Percentiles rank a stretch among this genome's conserved stretches.
Evolutionary conservation across 1,140 invertebrate genomes (phyloP).

Genomic region (Trichonephila clavipes): DNA sequence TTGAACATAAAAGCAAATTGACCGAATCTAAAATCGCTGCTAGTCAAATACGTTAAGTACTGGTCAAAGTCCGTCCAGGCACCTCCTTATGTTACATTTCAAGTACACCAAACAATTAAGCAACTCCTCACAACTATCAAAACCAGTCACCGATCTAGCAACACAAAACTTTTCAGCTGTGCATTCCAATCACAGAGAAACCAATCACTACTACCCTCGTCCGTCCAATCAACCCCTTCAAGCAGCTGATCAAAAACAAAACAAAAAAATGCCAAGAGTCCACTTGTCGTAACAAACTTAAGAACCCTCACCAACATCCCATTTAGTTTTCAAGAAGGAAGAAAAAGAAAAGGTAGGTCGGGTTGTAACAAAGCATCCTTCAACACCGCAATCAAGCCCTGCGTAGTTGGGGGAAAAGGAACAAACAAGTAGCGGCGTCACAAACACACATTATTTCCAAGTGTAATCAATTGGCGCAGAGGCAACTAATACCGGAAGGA

Average conservation of each 20-base stretch:
- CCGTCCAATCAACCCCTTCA: background rate
- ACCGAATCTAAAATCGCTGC: too few species aligned
- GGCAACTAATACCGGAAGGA: constrained; percentile 45
- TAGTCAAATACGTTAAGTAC: too few species aligned
- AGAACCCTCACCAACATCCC: background rate
- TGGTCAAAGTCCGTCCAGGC: too few species aligned
- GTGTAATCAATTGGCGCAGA: constrained; percentile 6
- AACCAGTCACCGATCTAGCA: background rate
- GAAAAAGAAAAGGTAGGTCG: background rate
- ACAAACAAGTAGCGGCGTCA: background rate
- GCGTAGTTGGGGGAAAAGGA: background rate
- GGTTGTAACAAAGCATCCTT: background rate
- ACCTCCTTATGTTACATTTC: background rate
- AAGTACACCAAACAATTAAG: background rate
- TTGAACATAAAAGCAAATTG: too few species aligned
- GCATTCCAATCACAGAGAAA: background rate
- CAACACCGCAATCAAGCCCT: background rate
- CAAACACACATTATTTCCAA: background rate
- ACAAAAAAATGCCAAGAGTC: background rate
- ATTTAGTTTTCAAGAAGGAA: background rate
- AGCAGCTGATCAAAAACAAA: background rate
- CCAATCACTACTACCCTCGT: background rate
- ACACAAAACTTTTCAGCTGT: background rate
- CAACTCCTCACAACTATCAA: background rate
- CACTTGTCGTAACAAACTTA: background rate